Evolutionary conservation across 2,888 invertebrate genomes (phyloP).

Genomic region (Drosophila barbarae): DNA sequence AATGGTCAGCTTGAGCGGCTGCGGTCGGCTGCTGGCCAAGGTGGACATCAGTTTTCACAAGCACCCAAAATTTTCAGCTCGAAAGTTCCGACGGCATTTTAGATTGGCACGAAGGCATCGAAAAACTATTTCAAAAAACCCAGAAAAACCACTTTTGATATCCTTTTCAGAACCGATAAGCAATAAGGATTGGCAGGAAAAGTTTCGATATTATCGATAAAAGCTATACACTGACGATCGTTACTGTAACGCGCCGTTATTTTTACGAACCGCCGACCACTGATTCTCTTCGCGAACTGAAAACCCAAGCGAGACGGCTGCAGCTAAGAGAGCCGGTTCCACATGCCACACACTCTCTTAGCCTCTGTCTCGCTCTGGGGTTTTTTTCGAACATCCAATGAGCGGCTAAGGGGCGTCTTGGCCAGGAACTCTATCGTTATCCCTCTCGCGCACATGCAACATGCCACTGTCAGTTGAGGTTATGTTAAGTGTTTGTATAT

Average conservation of each 20-base stretch:
- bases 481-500: constrained; percentile 76
- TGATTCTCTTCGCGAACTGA: constrained; percentile 29
- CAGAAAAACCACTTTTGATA: neutral
- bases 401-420: constrained; percentile 34
- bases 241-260: constrained; percentile 13
- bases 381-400: constrained; percentile 65
- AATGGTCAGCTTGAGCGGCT: constrained; percentile 57
- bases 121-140: neutral
- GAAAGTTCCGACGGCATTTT: constrained; percentile 46
- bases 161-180: constrained; percentile 3
- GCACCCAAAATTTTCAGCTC: constrained; percentile 23
- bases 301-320: constrained; percentile 51
- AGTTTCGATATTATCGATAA: constrained; percentile 19
- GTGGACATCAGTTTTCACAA: constrained; percentile 66
- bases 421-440: constrained; percentile 49
- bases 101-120: neutral
- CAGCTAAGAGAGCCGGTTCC: constrained; percentile 35
- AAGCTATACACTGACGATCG: constrained; percentile 21
- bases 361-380: constrained; percentile 43
- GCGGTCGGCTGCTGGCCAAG: constrained; percentile 67
- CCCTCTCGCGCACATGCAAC: constrained; percentile 26
- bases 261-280: constrained; percentile 18
- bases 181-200: neutral
- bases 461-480: constrained; percentile 71
- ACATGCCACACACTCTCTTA: constrained; percentile 32